A percentile compares a stretch with the other conserved stretches of the same genome.
Evolutionary conservation across 1,140 invertebrate genomes (phyloP).

Genomic region (Lineus longissimus): DNA sequence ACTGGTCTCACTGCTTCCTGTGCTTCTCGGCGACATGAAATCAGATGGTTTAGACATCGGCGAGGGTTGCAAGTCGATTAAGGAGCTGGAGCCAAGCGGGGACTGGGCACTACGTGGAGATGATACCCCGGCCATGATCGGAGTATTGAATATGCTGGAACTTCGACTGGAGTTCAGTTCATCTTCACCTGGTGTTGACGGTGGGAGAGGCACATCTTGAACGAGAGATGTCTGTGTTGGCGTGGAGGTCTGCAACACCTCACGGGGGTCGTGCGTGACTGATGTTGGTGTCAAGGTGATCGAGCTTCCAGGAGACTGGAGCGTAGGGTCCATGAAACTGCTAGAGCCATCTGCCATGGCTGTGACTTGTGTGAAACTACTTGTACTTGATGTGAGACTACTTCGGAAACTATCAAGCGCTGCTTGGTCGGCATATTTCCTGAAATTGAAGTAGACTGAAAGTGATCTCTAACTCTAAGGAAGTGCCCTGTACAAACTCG

Average conservation of each 20-base stretch:
- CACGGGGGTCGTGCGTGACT: slow-evolving; percentile 11
- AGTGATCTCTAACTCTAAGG: too few species aligned
- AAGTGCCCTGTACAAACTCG: too few species aligned
- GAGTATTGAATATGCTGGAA: too few species aligned
- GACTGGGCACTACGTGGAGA: too few species aligned
- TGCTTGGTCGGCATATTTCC: slow-evolving; percentile 12
- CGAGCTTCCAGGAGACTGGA: slow-evolving; percentile 27
- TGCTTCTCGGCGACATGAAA: too few species aligned
- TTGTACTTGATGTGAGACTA: slow-evolving; percentile 28
- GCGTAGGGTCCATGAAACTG: slow-evolving; percentile 1
- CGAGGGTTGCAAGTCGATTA: too few species aligned
- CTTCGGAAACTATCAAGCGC: neutral
- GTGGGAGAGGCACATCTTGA: slow-evolving; percentile 17
- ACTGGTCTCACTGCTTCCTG: too few species aligned
- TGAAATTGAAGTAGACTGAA: slow-evolving; percentile 12
- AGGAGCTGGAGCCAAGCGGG: too few species aligned
- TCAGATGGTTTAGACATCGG: too few species aligned
- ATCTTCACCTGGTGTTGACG: slow-evolving; percentile 61
- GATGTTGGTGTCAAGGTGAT: slow-evolving; percentile 33
- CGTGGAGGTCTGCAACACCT: slow-evolving; percentile 2
- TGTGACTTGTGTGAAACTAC: slow-evolving; percentile 50
- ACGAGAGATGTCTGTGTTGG: neutral
- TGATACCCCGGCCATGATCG: too few species aligned
- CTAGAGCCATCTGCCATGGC: slow-evolving; percentile 20
- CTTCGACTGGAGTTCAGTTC: slow-evolving; percentile 30